Evolutionary conservation across 2,113 vertebrate genomes (phyloP).

Genomic region (Micronisus gabar): DNA sequence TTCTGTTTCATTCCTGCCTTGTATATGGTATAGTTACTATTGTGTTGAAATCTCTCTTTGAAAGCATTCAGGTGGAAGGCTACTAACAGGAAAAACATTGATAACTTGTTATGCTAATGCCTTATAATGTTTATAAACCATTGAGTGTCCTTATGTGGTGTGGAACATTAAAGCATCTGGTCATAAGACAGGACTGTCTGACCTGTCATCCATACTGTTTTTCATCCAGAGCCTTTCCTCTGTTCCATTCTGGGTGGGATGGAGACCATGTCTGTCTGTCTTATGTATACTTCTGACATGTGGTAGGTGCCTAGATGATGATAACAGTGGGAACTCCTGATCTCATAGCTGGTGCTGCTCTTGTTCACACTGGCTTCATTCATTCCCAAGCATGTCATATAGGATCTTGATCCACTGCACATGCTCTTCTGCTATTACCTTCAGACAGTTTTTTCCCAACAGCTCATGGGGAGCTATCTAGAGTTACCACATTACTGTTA

Average conservation of each 20-base stretch:
- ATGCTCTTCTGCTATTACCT: not conserved
- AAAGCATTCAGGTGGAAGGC: not conserved
- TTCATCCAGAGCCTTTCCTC: not conserved
- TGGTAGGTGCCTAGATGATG: not conserved
- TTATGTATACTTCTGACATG: rapidly evolving
- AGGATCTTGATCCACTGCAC: not conserved
- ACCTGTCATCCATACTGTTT: not conserved
- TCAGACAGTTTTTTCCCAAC: not conserved
- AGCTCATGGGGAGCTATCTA: not conserved
- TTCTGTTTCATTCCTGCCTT: not conserved
- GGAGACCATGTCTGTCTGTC: not conserved
- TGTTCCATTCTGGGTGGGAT: not conserved
- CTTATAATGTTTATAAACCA: not conserved
- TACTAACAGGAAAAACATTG: not conserved
- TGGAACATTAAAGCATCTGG: not conserved
- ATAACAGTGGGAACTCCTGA: not conserved
- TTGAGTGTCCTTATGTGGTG: not conserved
- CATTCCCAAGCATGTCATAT: not conserved
- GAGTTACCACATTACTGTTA: rapidly evolving
- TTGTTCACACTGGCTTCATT: not conserved
- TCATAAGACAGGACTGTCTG: not conserved
- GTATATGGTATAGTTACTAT: not conserved
- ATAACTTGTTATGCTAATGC: not conserved
- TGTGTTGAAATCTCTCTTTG: not conserved
- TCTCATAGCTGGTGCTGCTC: not conserved